A percentile compares a stretch with the other conserved stretches of the same genome.
These are phyloP conservation scores for Sebastes variabilis DNA, from an alignment of 2,797 vertebrate genomes.

Conservation along the genomic window DNA sequence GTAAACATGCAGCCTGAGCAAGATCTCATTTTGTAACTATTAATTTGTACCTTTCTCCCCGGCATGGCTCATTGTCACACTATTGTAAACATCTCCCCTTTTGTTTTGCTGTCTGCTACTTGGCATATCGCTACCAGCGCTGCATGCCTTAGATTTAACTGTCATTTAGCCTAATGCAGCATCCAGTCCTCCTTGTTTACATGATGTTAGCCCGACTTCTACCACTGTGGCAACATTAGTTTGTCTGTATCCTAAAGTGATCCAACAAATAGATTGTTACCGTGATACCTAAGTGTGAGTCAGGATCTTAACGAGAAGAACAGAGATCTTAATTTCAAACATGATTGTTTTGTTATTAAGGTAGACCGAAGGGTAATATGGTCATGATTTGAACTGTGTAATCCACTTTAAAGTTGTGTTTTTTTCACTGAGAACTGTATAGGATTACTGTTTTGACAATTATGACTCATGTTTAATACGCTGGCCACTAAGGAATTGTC, in stretches of 20 bases:
- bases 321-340: not conserved
- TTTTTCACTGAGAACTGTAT: not conserved
- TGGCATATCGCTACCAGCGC: conserved; percentile 60
- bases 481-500: not conserved
- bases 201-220: conserved; percentile 67
- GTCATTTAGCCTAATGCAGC: conserved; percentile 76
- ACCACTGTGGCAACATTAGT: conserved; percentile 43
- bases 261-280: conserved; percentile 62
- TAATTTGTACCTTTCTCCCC: conserved; percentile 81
- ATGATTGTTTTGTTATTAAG: not conserved
- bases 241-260: conserved; percentile 62
- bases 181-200: conserved; percentile 74
- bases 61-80: conserved; percentile 68
- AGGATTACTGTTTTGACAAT: not conserved
- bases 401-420: not conserved
- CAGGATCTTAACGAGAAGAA: not conserved
- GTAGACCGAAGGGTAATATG: not conserved
- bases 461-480: not conserved
- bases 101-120: conserved; percentile 71
- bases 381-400: not conserved
- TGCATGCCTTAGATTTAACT: conserved; percentile 65
- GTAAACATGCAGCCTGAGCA: conserved; percentile 82
- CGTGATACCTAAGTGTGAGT: conserved; percentile 31
- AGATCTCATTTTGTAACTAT: conserved; percentile 85
- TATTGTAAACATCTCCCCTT: conserved; percentile 71